A percentile compares a stretch with the other conserved stretches of the same genome.
Conservation (phyloP, 2,888 invertebrate species). For the Zygaena filipendulae region DNA sequence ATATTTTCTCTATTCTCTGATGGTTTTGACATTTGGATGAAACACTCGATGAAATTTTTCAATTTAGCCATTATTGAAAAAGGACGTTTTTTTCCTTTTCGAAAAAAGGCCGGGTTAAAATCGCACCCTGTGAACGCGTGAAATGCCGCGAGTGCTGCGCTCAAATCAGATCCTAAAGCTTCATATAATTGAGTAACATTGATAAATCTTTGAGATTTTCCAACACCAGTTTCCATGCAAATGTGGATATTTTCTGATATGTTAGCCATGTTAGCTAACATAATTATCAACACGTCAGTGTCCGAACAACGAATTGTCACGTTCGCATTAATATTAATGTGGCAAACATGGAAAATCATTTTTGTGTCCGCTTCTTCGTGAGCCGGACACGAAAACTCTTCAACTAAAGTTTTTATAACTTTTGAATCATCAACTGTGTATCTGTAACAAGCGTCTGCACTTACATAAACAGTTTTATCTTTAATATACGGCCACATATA, state of each 20-base stretch:
- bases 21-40: slow-evolving; percentile 5
- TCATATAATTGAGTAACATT: slow-evolving; percentile 4
- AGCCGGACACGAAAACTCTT: slow-evolving; percentile 15
- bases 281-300: slow-evolving; percentile 20
- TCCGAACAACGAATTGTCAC: slow-evolving; percentile 16
- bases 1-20: slow-evolving; percentile 4
- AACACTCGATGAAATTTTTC: slow-evolving; percentile 3
- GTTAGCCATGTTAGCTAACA: slow-evolving; percentile 17
- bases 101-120: slow-evolving; percentile 16
- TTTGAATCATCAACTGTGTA: slow-evolving; percentile 11
- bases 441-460: slow-evolving; percentile 8
- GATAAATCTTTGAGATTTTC: slow-evolving; percentile 5
- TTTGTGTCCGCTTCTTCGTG: slow-evolving; percentile 21
- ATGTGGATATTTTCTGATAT: slow-evolving; percentile 3
- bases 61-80: slow-evolving; percentile 4
- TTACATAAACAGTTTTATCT: slow-evolving; percentile 9
- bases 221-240: slow-evolving; percentile 9
- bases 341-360: slow-evolving; percentile 14
- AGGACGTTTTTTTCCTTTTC: slow-evolving; percentile 15
- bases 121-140: slow-evolving; percentile 13
- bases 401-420: slow-evolving; percentile 11
- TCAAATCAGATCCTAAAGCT: slow-evolving; percentile 1
- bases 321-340: slow-evolving; percentile 7
- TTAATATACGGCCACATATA: slow-evolving; percentile 14
- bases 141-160: slow-evolving; percentile 3